These are phyloP conservation scores for Dendrophyllia cribrosa DNA, from an alignment of 64 coral and sea anemone species.

Conservation along the genomic window DNA sequence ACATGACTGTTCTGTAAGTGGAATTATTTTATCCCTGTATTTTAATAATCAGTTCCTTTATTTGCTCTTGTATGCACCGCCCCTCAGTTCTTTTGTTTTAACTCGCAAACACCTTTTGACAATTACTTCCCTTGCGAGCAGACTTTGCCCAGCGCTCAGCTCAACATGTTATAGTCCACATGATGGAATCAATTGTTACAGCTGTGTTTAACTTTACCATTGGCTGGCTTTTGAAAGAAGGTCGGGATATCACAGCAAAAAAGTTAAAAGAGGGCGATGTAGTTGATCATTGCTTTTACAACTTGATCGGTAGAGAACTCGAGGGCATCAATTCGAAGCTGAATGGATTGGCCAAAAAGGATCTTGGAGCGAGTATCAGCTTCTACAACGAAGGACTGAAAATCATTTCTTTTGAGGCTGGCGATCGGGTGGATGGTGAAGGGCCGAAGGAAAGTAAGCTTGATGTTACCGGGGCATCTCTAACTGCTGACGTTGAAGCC, in stretches of 20 bases:
- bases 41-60: too few species aligned
- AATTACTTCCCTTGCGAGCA: too few species aligned
- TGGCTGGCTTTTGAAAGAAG: constrained; percentile 25
- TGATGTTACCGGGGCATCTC: too few species aligned
- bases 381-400: constrained; percentile 48
- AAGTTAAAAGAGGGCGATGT: constrained; percentile 41
- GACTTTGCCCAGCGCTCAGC: too few species aligned
- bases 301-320: constrained; percentile 27
- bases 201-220: constrained; percentile 19
- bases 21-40: too few species aligned
- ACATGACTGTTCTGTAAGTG: too few species aligned
- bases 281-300: constrained; percentile 1
- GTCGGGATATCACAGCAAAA: background rate
- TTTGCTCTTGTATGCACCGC: too few species aligned
- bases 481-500: background rate
- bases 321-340: constrained; percentile 58
- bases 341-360: constrained; percentile 19
- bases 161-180: background rate
- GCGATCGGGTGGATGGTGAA: background rate
- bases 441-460: background rate
- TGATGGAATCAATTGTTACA: background rate
- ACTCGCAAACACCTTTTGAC: too few species aligned
- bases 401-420: background rate
- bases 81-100: too few species aligned
- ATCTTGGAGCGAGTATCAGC: constrained; percentile 47